Percentiles rank a stretch among this genome's conserved stretches.
Evolutionary conservation across 2,888 invertebrate species (phyloP).

Genomic region (Pristionchus exspectatus): DNA sequence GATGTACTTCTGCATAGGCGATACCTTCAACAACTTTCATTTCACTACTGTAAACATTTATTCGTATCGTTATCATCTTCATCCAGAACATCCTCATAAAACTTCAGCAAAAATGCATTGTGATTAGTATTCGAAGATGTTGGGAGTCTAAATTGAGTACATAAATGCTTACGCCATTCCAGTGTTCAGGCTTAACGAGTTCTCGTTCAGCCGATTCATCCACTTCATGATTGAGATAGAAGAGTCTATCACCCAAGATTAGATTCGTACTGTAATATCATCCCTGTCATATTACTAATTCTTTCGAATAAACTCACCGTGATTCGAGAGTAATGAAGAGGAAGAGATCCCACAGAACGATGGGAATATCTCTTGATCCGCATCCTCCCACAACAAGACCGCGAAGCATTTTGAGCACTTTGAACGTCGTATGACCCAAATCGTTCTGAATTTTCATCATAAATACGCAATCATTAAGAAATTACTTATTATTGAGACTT

Average conservation of each 20-base stretch:
- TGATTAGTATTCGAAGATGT: no score
- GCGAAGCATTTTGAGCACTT: conserved; percentile 25
- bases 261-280: neutral
- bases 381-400: conserved; percentile 9
- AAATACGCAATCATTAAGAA: neutral
- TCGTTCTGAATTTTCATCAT: neutral
- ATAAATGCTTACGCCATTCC: neutral
- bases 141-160: neutral
- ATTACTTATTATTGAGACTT: no score
- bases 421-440: neutral
- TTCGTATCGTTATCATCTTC: neutral
- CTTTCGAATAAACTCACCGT: neutral
- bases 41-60: neutral
- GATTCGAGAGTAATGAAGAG: neutral
- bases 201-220: conserved; percentile 11
- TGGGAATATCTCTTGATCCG: conserved; percentile 39
- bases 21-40: neutral
- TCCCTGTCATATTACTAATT: neutral
- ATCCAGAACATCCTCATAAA: neutral
- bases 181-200: neutral
- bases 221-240: neutral
- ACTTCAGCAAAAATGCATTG: neutral
- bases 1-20: neutral
- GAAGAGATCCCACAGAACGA: neutral
- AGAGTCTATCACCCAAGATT: neutral